phyloP scores from a whole-genome alignment of 1,140 invertebrate genomes.

The Riptortus pedestris region DNA sequence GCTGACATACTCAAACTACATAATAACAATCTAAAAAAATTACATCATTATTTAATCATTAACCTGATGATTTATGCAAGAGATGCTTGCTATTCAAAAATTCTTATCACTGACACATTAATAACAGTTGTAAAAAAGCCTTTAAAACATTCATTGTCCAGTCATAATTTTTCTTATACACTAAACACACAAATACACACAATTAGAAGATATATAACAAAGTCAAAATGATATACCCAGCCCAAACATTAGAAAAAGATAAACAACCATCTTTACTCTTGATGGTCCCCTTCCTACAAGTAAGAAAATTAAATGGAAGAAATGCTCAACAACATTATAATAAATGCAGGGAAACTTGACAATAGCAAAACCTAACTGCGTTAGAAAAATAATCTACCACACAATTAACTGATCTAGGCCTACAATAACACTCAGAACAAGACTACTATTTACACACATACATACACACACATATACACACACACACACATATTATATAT shows the following conservation, averaged over 20 bases:
- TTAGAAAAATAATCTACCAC: constrained; percentile 31
- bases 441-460: constrained; percentile 1
- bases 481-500: not conserved
- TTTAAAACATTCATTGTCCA: constrained; percentile 12
- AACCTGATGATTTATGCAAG: constrained; percentile 21
- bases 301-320: constrained; percentile 27
- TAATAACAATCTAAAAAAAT: constrained; percentile 28
- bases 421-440: constrained; percentile 23
- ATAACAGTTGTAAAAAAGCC: constrained; percentile 23
- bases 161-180: not conserved
- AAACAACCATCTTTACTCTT: constrained; percentile 19
- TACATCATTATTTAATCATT: constrained; percentile 25
- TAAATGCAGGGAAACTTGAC: constrained; percentile 9
- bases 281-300: constrained; percentile 19
- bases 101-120: constrained; percentile 16
- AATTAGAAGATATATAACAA: not conserved
- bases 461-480: too few relatives aligned
- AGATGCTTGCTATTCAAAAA: constrained; percentile 23
- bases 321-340: constrained; percentile 20
- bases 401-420: constrained; percentile 28
- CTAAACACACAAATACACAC: constrained; percentile 23
- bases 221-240: not conserved
- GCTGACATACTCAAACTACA: constrained; percentile 25
- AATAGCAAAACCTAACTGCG: constrained; percentile 28
- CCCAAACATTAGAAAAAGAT: not conserved